These are phyloP conservation scores for Herpetotheres cachinnans DNA, from an alignment of 2,113 vertebrate genomes.

Conservation along the genomic window DNA sequence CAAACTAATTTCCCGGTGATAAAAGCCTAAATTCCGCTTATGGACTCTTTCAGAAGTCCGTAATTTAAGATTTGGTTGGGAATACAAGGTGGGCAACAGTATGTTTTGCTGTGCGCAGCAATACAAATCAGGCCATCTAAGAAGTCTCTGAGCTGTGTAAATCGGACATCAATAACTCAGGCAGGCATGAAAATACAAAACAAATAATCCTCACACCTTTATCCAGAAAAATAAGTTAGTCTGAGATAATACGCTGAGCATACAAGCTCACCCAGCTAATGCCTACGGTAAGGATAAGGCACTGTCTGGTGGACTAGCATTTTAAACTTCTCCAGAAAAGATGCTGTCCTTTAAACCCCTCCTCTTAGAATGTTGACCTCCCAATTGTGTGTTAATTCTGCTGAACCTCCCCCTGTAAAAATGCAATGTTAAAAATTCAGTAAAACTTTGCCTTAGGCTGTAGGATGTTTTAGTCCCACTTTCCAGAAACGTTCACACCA, in stretches of 20 bases:
- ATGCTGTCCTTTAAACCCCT: neutral
- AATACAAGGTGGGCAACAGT: neutral
- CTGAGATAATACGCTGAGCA: neutral
- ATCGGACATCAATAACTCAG: neutral
- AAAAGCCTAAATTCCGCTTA: neutral
- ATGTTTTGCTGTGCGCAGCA: neutral
- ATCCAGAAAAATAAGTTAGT: neutral
- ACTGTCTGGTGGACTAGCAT: too few relatives aligned
- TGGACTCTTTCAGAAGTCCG: neutral
- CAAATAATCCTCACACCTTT: neutral
- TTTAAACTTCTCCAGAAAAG: neutral
- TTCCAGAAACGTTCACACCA: neutral
- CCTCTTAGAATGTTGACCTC: accelerated
- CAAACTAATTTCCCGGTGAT: neutral
- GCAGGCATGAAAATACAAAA: neutral
- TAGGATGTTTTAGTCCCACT: neutral
- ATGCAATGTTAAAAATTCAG: neutral
- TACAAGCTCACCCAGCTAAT: neutral
- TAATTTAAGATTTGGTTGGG: too few relatives aligned
- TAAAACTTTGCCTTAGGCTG: neutral
- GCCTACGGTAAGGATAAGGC: neutral
- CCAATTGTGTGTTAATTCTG: accelerated
- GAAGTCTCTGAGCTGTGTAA: neutral
- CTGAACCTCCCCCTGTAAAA: neutral
- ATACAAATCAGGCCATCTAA: neutral